phyloP scores from a whole-genome alignment of 2,113 vertebrate species.

The Delphinus delphis region DNA sequence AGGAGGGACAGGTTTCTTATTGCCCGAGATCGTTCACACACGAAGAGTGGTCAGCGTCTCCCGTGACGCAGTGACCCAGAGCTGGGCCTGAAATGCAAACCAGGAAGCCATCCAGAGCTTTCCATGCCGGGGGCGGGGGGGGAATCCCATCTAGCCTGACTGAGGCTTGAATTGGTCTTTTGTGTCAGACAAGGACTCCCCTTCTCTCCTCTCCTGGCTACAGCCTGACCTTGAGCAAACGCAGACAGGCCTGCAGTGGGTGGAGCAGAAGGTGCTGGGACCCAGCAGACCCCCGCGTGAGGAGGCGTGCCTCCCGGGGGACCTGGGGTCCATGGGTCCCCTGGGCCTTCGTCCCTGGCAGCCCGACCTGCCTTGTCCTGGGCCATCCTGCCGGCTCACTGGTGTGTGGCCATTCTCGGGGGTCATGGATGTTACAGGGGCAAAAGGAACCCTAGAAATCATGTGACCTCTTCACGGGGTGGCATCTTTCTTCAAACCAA shows the following conservation, averaged over 20 bases:
- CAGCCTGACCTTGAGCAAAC: not conserved
- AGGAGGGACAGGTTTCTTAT: not conserved
- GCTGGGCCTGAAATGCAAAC: not conserved
- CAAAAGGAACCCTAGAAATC: not conserved
- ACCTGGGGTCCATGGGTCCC: too few relatives aligned
- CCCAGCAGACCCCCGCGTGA: not conserved
- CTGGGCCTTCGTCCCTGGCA: not conserved
- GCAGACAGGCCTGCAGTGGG: too few relatives aligned
- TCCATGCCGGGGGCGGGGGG: rapidly evolving
- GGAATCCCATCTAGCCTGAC: not conserved
- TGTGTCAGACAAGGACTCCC: not conserved
- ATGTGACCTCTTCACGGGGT: rapidly evolving
- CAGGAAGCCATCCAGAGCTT: not conserved
- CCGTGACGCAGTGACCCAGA: not conserved
- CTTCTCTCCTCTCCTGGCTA: not conserved
- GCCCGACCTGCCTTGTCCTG: not conserved
- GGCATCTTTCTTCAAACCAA: not conserved
- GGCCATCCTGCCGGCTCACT: not conserved
- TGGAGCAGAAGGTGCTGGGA: too few relatives aligned
- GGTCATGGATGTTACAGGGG: not conserved
- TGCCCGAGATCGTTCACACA: not conserved
- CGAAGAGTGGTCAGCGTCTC: not conserved
- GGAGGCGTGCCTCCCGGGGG: not conserved
- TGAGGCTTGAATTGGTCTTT: not conserved
- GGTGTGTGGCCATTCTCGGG: not conserved